phyloP scores from a whole-genome alignment of 1,140 invertebrate genomes.

The Phenacoccus solenopsis region DNA sequence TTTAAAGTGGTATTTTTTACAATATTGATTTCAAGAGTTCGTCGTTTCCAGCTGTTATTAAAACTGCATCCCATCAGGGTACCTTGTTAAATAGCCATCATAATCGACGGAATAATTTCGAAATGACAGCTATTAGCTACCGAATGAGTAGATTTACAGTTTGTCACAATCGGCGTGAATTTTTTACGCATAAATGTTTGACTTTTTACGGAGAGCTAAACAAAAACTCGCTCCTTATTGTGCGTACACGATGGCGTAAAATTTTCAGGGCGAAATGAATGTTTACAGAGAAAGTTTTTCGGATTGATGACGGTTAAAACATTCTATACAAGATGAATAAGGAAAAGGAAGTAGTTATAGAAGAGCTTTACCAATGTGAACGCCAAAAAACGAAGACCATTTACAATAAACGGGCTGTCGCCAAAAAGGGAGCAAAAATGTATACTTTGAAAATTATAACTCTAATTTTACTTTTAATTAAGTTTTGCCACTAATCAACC shows the following conservation, averaged over 20 bases:
- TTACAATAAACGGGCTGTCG: not conserved
- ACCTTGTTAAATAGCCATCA: not conserved
- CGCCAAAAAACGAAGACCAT: conserved; percentile 9
- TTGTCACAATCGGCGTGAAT: too few species aligned
- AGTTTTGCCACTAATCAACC: conserved; percentile 14
- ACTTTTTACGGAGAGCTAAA: not conserved
- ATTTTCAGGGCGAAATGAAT: not conserved
- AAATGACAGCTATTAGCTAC: not conserved
- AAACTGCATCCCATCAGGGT: not conserved
- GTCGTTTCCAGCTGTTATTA: not conserved
- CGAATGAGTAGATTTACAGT: too few species aligned
- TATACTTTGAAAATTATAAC: conserved; percentile 16
- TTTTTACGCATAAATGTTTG: too few species aligned
- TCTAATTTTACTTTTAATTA: conserved; percentile 18
- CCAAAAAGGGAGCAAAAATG: conserved; percentile 1
- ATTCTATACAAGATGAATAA: conserved; percentile 10
- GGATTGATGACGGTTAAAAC: conserved; percentile 12
- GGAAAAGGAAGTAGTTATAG: not conserved
- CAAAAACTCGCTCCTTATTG: not conserved
- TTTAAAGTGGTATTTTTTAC: conserved; percentile 2
- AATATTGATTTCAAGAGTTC: not conserved
- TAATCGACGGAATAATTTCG: not conserved
- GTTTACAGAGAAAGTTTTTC: conserved; percentile 11
- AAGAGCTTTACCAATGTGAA: conserved; percentile 13
- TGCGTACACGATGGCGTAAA: not conserved